These are phyloP conservation scores for Cladopsammia gracilis DNA, from an alignment of 64 coral and sea anemone species.

Conservation along the genomic window DNA sequence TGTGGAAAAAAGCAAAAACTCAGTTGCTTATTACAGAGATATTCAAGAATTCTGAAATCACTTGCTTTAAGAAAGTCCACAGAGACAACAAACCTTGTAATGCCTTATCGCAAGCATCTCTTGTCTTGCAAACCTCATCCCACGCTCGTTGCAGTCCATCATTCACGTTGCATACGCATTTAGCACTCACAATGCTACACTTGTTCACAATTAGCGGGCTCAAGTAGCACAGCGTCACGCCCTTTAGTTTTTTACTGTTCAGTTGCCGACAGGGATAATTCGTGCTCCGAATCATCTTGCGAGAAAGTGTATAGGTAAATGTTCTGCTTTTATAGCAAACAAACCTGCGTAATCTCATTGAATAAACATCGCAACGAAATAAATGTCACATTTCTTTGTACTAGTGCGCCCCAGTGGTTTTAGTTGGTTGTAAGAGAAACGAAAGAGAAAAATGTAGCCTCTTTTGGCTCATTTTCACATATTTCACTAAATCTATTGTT, in stretches of 20 bases:
- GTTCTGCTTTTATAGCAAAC: neutral
- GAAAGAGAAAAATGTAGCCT: too few species aligned
- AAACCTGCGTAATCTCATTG: too few species aligned
- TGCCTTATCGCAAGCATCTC: constrained; percentile 36
- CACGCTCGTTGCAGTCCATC: constrained; percentile 27
- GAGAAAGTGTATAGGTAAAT: neutral
- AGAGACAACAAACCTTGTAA: constrained; percentile 29
- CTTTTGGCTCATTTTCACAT: too few species aligned
- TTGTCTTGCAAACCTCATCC: constrained; percentile 22
- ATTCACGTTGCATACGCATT: neutral
- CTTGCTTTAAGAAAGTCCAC: neutral
- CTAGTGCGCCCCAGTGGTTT: too few species aligned
- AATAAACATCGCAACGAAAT: too few species aligned
- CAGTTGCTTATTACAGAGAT: too few species aligned
- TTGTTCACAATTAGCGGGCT: constrained; percentile 37
- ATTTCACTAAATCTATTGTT: too few species aligned
- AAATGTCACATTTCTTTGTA: too few species aligned
- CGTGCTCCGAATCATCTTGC: neutral
- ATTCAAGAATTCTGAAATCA: neutral
- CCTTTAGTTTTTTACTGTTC: constrained; percentile 10
- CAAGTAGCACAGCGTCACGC: constrained; percentile 17
- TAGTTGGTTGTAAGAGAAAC: too few species aligned
- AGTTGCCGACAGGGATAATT: constrained; percentile 24
- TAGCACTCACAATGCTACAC: constrained; percentile 42
- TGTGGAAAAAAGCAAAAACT: neutral